These are phyloP conservation scores for Pandion haliaetus DNA, from an alignment of 2,113 vertebrate species.

Conservation along the genomic window DNA sequence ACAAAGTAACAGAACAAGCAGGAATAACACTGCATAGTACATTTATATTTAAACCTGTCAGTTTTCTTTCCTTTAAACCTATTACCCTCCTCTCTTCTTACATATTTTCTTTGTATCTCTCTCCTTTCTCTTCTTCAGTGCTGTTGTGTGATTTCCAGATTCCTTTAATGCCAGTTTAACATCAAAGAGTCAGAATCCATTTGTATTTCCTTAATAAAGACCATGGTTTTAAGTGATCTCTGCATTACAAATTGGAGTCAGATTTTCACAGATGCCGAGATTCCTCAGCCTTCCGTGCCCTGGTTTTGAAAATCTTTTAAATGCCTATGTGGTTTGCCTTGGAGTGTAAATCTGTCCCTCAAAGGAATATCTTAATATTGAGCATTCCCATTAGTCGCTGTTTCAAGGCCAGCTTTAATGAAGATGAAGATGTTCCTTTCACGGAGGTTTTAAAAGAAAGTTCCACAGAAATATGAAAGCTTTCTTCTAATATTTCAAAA, in stretches of 20 bases:
- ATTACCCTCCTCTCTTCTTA: background rate
- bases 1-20: background rate
- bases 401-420: constrained; percentile 40
- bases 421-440: constrained; percentile 10
- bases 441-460: background rate
- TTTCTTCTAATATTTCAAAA: background rate
- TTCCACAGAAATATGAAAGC: background rate
- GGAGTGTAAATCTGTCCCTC: constrained; percentile 29
- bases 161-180: background rate
- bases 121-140: background rate
- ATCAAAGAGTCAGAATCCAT: background rate
- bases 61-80: background rate
- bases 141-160: background rate
- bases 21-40: background rate
- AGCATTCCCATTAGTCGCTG: constrained; percentile 27
- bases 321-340: constrained; percentile 32
- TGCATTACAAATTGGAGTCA: background rate
- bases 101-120: background rate
- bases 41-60: background rate
- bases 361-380: constrained; percentile 40
- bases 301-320: constrained; percentile 54
- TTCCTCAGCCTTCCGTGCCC: background rate
- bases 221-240: background rate
- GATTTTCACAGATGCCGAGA: background rate
- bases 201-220: constrained; percentile 4